phyloP scores from a whole-genome alignment of 2,797 vertebrate species.

The Numenius phaeopus region DNA sequence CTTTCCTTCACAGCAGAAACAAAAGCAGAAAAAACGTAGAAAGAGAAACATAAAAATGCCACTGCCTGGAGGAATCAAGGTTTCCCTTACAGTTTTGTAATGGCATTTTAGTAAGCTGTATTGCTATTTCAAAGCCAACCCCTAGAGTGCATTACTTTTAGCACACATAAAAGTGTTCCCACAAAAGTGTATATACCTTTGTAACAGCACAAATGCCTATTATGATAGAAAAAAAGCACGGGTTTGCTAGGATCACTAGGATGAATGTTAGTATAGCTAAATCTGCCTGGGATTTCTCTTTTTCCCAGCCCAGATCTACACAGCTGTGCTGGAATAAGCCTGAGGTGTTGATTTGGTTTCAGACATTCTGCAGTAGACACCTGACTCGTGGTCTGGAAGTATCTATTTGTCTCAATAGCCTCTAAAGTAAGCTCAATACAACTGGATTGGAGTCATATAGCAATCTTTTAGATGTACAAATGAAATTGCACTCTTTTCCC shows the following conservation, averaged over 20 bases:
- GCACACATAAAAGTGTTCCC: background rate
- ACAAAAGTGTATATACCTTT: background rate
- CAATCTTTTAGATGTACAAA: slow-evolving; percentile 23
- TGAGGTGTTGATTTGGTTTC: background rate
- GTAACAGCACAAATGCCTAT: background rate
- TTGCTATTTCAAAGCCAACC: slow-evolving; percentile 5
- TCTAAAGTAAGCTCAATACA: background rate
- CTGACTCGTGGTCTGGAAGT: background rate
- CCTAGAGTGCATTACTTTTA: background rate
- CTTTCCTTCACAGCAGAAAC: background rate
- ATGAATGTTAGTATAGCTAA: background rate
- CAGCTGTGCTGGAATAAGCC: background rate
- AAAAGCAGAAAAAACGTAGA: background rate
- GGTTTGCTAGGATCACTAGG: background rate
- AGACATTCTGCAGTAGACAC: background rate
- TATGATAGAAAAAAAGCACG: background rate
- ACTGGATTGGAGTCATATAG: background rate
- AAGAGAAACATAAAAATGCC: background rate
- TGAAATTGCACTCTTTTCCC: background rate
- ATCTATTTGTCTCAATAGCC: slow-evolving; percentile 20
- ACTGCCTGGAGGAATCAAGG: background rate
- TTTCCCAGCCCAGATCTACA: background rate
- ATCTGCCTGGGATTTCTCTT: background rate
- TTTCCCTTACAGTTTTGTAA: background rate
- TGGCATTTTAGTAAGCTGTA: background rate